Percentiles rank a stretch among this genome's conserved stretches.
Evolutionary conservation across 2,113 vertebrate genomes (phyloP).

Genomic region (Phylloscopus whistleri): DNA sequence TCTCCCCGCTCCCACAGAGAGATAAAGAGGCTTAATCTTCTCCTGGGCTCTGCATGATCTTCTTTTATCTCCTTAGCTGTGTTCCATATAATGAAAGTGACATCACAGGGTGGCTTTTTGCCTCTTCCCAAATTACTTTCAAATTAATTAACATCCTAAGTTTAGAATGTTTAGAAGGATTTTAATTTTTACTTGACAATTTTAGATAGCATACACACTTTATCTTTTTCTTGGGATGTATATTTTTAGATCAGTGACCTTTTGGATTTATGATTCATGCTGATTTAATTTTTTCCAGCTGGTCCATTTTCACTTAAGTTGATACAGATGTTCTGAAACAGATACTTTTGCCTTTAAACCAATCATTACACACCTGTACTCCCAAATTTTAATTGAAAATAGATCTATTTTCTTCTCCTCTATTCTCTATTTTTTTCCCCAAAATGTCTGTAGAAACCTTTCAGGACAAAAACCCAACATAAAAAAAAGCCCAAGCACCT

Average conservation of each 20-base stretch:
- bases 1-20: not conserved
- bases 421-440: not conserved
- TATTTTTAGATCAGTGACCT: conserved; percentile 76
- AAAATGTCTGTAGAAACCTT: not conserved
- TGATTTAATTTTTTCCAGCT: conserved; percentile 68
- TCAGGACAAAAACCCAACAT: not conserved
- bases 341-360: conserved; percentile 43
- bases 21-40: conserved; percentile 59
- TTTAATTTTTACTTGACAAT: conserved; percentile 34
- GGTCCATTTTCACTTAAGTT: conserved; percentile 55
- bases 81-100: conserved; percentile 17
- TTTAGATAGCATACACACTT: conserved; percentile 39
- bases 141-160: conserved; percentile 64
- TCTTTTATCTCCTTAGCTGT: conserved; percentile 60
- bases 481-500: not conserved
- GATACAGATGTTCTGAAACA: conserved; percentile 54
- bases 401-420: not conserved
- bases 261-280: conserved; percentile 68
- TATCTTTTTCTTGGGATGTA: conserved; percentile 43
- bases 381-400: conserved; percentile 22
- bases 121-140: conserved; percentile 29
- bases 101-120: conserved; percentile 14
- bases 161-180: conserved; percentile 45
- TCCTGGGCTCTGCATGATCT: conserved; percentile 32
- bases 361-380: conserved; percentile 58